Conservation (phyloP, 1,140 invertebrate species). For the Lordiphosa stackelbergi region DNA sequence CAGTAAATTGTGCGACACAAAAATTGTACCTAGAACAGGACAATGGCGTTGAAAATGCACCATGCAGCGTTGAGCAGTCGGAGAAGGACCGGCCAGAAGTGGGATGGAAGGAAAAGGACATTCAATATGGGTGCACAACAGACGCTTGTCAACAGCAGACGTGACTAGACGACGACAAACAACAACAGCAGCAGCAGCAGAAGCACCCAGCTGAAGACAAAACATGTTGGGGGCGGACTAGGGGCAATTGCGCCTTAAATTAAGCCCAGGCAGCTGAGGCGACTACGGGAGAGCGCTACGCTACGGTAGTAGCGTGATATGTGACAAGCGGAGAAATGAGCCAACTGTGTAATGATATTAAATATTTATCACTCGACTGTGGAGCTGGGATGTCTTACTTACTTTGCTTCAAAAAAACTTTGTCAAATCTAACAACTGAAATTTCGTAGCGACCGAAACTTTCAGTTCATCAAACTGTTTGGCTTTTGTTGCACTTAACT, state of each 20-base stretch:
- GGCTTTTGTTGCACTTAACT: neutral
- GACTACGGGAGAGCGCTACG: neutral
- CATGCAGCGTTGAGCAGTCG: constrained; percentile 24
- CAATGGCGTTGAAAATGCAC: constrained; percentile 50
- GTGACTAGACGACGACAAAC: constrained; percentile 43
- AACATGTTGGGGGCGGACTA: constrained; percentile 25
- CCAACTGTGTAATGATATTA: too few species aligned
- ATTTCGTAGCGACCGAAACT: constrained; percentile 1
- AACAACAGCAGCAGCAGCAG: constrained; percentile 14
- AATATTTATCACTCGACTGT: too few species aligned
- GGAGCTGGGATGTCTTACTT: too few species aligned
- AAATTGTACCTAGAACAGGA: constrained; percentile 47
- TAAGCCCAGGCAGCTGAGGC: neutral
- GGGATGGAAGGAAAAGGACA: constrained; percentile 21
- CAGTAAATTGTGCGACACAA: constrained; percentile 55
- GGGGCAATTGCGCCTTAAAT: constrained; percentile 9
- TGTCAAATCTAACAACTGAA: neutral
- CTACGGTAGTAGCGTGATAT: neutral
- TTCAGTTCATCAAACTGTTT: constrained; percentile 27
- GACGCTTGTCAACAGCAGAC: constrained; percentile 51
- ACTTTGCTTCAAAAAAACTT: neutral
- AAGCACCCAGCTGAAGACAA: constrained; percentile 30
- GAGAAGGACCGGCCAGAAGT: neutral
- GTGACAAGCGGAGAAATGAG: neutral
- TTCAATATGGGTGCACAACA: constrained; percentile 48